Evolutionary conservation across 2,888 invertebrate genomes (phyloP).

Genomic region (Uropetala carovei): DNA sequence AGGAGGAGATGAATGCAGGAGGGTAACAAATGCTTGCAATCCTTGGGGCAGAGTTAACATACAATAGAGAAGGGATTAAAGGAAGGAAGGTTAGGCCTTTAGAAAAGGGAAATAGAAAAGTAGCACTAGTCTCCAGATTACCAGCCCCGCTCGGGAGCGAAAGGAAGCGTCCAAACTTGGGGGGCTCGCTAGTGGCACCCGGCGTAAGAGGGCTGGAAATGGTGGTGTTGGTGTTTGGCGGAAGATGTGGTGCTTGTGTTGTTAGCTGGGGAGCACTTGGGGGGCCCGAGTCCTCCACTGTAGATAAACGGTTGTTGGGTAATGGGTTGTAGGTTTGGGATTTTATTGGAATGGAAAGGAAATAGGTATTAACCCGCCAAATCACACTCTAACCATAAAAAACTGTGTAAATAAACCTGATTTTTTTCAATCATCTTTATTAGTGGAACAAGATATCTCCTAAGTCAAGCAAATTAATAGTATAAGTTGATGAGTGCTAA

Average conservation of each 20-base stretch:
- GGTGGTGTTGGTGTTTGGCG: constrained; percentile 65
- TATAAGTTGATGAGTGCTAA: background rate
- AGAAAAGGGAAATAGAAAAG: constrained; percentile 64
- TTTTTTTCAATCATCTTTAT: constrained; percentile 25
- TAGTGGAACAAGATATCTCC: background rate
- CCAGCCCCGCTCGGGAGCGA: constrained; percentile 80
- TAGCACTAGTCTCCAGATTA: constrained; percentile 70
- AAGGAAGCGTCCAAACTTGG: constrained; percentile 81
- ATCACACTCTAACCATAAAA: constrained; percentile 19
- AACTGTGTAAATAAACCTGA: constrained; percentile 20
- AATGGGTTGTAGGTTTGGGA: constrained; percentile 13
- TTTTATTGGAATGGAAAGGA: constrained; percentile 50
- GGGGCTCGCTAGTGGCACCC: constrained; percentile 70
- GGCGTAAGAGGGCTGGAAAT: constrained; percentile 64
- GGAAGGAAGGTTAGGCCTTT: constrained; percentile 59
- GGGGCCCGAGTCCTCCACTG: constrained; percentile 66
- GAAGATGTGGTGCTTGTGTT: constrained; percentile 61
- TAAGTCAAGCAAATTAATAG: background rate
- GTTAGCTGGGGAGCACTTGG: constrained; percentile 63
- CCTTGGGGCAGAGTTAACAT: constrained; percentile 47
- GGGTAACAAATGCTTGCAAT: constrained; percentile 46
- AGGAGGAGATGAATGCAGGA: constrained; percentile 51
- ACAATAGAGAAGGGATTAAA: constrained; percentile 58
- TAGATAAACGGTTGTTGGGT: constrained; percentile 63
- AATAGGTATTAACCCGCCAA: constrained; percentile 45